Percentiles rank a stretch among this genome's conserved stretches.
phyloP scores from a whole-genome alignment of 2,797 vertebrate species.

The Pseudochromis fuscus region DNA sequence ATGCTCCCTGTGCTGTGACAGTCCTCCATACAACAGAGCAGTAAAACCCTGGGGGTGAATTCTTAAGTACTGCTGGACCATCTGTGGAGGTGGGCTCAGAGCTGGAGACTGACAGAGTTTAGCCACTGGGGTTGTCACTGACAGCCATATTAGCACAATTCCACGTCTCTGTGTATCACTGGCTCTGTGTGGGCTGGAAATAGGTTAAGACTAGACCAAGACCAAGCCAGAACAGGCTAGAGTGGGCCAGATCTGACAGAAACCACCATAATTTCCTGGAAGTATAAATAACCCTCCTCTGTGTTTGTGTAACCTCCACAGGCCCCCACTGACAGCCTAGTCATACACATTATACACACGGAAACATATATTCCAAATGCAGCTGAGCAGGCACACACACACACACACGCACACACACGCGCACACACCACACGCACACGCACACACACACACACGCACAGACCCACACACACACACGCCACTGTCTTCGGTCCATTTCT shows the following conservation, averaged over 20 bases:
- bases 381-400: slow-evolving; percentile 59
- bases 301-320: slow-evolving; percentile 93
- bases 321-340: slow-evolving; percentile 84
- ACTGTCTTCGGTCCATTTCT: slow-evolving; percentile 77
- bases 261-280: slow-evolving; percentile 90
- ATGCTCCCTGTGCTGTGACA: slow-evolving; percentile 85
- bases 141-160: slow-evolving; percentile 75
- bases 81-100: slow-evolving; percentile 82
- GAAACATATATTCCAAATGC: slow-evolving; percentile 77
- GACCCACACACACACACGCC: slow-evolving; percentile 47
- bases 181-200: slow-evolving; percentile 71
- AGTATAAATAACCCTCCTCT: slow-evolving; percentile 93
- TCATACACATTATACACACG: slow-evolving; percentile 83
- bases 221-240: slow-evolving; percentile 69
- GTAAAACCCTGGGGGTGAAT: slow-evolving; percentile 86
- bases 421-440: slow-evolving; percentile 42
- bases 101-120: slow-evolving; percentile 77
- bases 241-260: slow-evolving; percentile 85
- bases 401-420: slow-evolving; percentile 42
- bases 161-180: slow-evolving; percentile 57
- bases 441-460: slow-evolving; percentile 35
- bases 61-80: slow-evolving; percentile 83
- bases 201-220: slow-evolving; percentile 75
- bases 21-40: slow-evolving; percentile 85
- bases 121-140: slow-evolving; percentile 77